A percentile compares a stretch with the other conserved stretches of the same genome.
Evolutionary conservation across 2,888 invertebrate genomes (phyloP).

Genomic region (Syritta pipiens): DNA sequence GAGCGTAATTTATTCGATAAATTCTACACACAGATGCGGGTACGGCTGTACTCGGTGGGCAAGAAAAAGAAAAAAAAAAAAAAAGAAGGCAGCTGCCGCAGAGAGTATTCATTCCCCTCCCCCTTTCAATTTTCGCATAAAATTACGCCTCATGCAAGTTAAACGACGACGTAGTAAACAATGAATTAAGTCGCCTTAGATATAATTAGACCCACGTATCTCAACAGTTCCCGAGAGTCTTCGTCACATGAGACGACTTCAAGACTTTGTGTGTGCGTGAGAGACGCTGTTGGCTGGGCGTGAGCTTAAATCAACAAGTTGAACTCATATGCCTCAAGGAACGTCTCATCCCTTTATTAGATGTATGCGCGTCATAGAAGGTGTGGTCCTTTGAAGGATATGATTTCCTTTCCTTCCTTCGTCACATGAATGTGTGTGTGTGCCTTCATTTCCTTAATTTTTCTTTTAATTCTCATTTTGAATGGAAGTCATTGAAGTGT

Average conservation of each 20-base stretch:
- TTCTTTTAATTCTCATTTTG: too few relatives aligned
- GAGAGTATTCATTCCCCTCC: too few relatives aligned
- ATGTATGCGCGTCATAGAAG: conserved; percentile 5
- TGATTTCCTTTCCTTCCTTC: too few relatives aligned
- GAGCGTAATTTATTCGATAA: background rate
- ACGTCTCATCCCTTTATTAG: background rate
- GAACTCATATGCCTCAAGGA: background rate
- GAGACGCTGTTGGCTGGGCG: background rate
- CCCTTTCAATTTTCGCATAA: too few relatives aligned
- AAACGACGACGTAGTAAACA: conserved; percentile 16
- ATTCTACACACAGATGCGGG: background rate
- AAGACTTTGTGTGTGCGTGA: too few relatives aligned
- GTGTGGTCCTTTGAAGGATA: conserved; percentile 18
- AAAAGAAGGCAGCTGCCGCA: too few relatives aligned
- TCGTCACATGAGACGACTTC: too few relatives aligned
- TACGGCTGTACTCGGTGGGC: conserved; percentile 25
- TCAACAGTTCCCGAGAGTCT: too few relatives aligned
- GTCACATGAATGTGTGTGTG: too few relatives aligned
- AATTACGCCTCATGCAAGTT: background rate
- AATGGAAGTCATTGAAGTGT: too few relatives aligned
- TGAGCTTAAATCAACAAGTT: background rate
- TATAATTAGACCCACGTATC: conserved; percentile 35
- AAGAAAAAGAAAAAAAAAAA: background rate
- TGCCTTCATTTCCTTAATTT: too few relatives aligned
- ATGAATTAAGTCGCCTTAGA: conserved; percentile 12